Percentiles rank a stretch among this genome's conserved stretches.
Conservation (phyloP, 2,888 invertebrate species). For the Hydrotaea cyrtoneurina region DNA sequence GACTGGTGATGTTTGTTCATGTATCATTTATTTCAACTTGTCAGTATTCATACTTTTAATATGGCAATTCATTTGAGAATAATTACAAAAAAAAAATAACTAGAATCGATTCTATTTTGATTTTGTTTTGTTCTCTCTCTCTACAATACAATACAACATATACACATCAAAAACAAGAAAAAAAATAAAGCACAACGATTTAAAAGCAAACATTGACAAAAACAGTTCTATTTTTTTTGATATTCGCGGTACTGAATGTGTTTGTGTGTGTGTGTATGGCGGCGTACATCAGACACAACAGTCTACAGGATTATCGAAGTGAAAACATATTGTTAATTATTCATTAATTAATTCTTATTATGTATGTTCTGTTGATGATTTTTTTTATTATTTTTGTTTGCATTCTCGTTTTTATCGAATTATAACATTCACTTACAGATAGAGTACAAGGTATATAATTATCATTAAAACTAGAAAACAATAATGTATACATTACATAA, state of each 20-base stretch:
- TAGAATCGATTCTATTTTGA: constrained; percentile 54
- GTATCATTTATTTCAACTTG: constrained; percentile 59
- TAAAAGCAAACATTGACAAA: constrained; percentile 41
- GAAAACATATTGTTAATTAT: neutral
- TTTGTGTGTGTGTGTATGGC: neutral
- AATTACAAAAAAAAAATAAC: constrained; percentile 67
- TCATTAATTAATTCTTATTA: neutral
- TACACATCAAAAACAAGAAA: constrained; percentile 49
- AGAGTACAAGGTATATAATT: constrained; percentile 27
- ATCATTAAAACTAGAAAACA: constrained; percentile 68
- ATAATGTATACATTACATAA: constrained; percentile 56
- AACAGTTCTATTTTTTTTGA: constrained; percentile 22
- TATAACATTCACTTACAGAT: constrained; percentile 13
- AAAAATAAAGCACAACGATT: constrained; percentile 21
- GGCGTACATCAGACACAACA: neutral
- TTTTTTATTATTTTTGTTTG: neutral
- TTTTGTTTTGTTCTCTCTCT: constrained; percentile 21
- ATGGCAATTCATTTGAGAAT: constrained; percentile 66
- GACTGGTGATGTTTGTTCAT: neutral
- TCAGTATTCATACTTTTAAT: constrained; percentile 63
- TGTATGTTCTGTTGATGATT: constrained; percentile 13
- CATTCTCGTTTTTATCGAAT: constrained; percentile 16
- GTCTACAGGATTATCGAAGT: neutral
- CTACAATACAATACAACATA: constrained; percentile 46
- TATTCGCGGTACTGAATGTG: neutral